Percentiles rank a stretch among this genome's conserved stretches.
Conservation (phyloP, 2,888 invertebrate genomes). For the Arrhopalites spinosus region DNA sequence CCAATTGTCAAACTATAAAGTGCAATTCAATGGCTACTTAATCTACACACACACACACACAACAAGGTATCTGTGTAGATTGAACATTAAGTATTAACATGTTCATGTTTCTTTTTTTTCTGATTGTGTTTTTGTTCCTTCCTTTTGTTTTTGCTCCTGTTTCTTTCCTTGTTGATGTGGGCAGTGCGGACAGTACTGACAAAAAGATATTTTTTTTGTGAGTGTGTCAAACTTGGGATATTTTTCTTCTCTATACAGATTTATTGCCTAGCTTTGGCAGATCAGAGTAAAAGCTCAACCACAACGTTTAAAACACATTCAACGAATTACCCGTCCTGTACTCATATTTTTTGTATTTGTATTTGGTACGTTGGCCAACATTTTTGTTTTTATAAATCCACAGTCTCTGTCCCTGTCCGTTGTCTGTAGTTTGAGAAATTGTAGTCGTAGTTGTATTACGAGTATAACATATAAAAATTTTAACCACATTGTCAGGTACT, state of each 20-base stretch:
- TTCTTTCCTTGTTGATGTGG: not conserved
- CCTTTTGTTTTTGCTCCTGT: too few relatives aligned
- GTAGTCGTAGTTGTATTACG: not conserved
- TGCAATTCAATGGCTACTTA: not conserved
- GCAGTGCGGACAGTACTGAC: not conserved
- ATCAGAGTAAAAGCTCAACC: not conserved
- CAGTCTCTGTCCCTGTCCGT: not conserved
- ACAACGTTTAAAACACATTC: not conserved
- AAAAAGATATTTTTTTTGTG: not conserved
- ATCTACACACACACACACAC: not conserved
- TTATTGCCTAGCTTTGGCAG: slow-evolving; percentile 19
- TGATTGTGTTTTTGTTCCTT: not conserved
- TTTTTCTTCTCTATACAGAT: slow-evolving; percentile 18
- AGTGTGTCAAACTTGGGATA: slow-evolving; percentile 1
- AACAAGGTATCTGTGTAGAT: not conserved
- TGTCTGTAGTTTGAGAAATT: not conserved
- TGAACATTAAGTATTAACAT: not conserved
- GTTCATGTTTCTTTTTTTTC: not conserved
- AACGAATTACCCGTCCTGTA: not conserved
- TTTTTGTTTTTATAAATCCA: not conserved
- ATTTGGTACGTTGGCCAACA: not conserved
- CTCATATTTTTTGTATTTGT: not conserved
- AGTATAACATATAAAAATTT: not conserved
- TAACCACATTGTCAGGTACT: too few relatives aligned
- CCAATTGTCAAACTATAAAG: too few relatives aligned